phyloP scores from a whole-genome alignment of 1,140 invertebrate species.

The Vanessa atalanta region DNA sequence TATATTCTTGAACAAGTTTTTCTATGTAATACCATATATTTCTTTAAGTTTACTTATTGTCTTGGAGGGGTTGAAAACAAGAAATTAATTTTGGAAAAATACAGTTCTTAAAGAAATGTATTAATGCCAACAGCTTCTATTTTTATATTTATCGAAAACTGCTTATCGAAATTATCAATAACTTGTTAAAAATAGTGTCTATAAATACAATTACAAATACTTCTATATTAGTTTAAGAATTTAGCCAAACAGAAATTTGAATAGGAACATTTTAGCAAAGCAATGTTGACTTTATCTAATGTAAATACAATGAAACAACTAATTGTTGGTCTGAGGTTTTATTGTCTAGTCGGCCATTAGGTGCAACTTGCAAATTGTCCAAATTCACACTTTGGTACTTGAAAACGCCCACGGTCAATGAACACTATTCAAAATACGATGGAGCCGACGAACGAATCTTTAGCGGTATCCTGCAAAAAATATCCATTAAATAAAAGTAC shows the following conservation, averaged over 20 bases:
- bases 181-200: too few species aligned
- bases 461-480: conserved; percentile 9
- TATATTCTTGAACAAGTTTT: too few species aligned
- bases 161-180: too few species aligned
- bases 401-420: conserved; percentile 17
- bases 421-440: not conserved
- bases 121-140: too few species aligned
- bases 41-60: too few species aligned
- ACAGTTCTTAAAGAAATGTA: too few species aligned
- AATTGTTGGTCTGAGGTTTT: conserved; percentile 34
- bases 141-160: too few species aligned
- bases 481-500: not conserved
- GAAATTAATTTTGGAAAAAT: too few species aligned
- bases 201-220: too few species aligned
- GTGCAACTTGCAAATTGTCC: conserved; percentile 30
- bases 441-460: not conserved
- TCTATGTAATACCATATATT: too few species aligned
- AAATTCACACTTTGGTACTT: conserved; percentile 36
- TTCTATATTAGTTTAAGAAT: not conserved
- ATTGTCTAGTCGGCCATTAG: conserved; percentile 40
- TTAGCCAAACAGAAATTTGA: not conserved
- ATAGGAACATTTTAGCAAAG: conserved; percentile 16
- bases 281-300: conserved; percentile 17
- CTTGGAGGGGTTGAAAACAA: too few species aligned
- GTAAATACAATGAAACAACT: conserved; percentile 31